phyloP scores from a whole-genome alignment of 2,888 invertebrate species.

The Ectropis crepuscularia region DNA sequence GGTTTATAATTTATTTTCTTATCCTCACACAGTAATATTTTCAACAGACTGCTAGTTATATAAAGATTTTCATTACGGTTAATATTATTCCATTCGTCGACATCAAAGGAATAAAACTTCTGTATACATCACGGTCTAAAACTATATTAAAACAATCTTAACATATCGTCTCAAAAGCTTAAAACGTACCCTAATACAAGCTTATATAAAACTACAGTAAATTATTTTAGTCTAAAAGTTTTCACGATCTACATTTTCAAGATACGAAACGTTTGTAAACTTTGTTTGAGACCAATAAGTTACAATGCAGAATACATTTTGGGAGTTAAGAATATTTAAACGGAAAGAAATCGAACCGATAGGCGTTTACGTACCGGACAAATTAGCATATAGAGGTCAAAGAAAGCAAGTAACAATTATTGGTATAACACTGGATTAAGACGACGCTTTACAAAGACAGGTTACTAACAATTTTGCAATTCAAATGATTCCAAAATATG shows the following conservation, averaged over 20 bases:
- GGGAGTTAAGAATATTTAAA: neutral
- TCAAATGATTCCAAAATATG: constrained; percentile 19
- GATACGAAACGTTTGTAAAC: constrained; percentile 33
- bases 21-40: too few relatives aligned
- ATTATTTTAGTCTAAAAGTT: constrained; percentile 64
- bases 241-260: constrained; percentile 35
- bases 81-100: neutral
- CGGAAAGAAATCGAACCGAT: constrained; percentile 6
- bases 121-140: constrained; percentile 28
- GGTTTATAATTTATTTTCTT: too few relatives aligned
- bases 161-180: constrained; percentile 68
- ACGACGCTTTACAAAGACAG: constrained; percentile 15
- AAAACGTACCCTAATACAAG: constrained; percentile 46
- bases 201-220: constrained; percentile 70
- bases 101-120: constrained; percentile 29
- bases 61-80: neutral
- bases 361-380: neutral
- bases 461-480: constrained; percentile 21
- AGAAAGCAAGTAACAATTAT: constrained; percentile 35
- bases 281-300: neutral
- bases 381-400: constrained; percentile 28
- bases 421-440: constrained; percentile 23
- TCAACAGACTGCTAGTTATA: too few relatives aligned
- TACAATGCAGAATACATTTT: constrained; percentile 3
- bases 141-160: constrained; percentile 59